Percentiles rank a stretch among this genome's conserved stretches.
phyloP scores from a whole-genome alignment of 2,888 invertebrate genomes.

The Epsilonema sp. region DNA sequence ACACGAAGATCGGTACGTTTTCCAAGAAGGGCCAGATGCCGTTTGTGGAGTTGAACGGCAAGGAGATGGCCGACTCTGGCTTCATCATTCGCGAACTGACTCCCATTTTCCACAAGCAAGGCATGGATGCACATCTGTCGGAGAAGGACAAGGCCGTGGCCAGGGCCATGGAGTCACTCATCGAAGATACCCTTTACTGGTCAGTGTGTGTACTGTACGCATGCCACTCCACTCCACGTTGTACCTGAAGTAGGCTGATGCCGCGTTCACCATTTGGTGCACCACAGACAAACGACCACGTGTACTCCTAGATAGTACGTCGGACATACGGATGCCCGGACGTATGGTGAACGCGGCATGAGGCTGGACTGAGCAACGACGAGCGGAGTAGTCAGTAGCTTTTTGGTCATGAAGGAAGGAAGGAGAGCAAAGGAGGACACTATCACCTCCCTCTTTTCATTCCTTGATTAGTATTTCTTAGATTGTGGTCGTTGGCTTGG shows the following conservation, averaged over 20 bases:
- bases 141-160: neutral
- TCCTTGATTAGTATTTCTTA: too few relatives aligned
- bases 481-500: too few relatives aligned
- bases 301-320: neutral
- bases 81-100: conserved; percentile 63
- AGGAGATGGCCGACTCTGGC: conserved; percentile 74
- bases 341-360: too few relatives aligned
- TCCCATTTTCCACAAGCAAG: conserved; percentile 5
- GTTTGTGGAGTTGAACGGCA: conserved; percentile 80
- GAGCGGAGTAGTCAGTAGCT: too few relatives aligned
- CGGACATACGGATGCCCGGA: neutral
- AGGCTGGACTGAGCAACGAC: too few relatives aligned
- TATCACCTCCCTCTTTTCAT: too few relatives aligned
- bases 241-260: neutral
- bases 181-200: neutral
- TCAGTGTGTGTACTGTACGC: neutral
- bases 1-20: too few relatives aligned
- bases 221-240: neutral
- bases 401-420: too few relatives aligned
- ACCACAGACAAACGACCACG: neutral
- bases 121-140: neutral
- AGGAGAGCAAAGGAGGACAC: too few relatives aligned
- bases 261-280: neutral
- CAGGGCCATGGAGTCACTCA: neutral
- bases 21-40: conserved; percentile 79